These are phyloP conservation scores for Hirtodrosophila duncani DNA, from an alignment of 2,888 invertebrate genomes.

Conservation along the genomic window DNA sequence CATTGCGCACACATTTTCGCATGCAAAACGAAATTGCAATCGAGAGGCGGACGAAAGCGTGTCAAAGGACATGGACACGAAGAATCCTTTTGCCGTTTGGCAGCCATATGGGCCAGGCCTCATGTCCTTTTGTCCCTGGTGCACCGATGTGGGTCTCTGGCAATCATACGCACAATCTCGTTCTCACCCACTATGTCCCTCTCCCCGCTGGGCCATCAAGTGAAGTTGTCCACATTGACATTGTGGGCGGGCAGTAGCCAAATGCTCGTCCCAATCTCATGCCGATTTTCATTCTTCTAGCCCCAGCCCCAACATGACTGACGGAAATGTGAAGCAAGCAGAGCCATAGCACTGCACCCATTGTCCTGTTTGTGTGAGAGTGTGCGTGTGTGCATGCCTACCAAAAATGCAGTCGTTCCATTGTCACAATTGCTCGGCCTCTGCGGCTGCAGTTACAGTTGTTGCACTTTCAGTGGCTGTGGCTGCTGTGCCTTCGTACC, in stretches of 20 bases:
- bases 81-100: constrained; percentile 42
- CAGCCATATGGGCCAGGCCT: constrained; percentile 51
- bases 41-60: constrained; percentile 57
- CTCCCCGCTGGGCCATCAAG: constrained; percentile 51
- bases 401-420: constrained; percentile 70
- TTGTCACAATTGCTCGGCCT: constrained; percentile 56
- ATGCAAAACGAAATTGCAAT: constrained; percentile 62
- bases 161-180: too few relatives aligned
- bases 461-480: constrained; percentile 2
- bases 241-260: constrained; percentile 5
- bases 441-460: constrained; percentile 21
- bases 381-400: constrained; percentile 23
- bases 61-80: constrained; percentile 57
- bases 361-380: constrained; percentile 1
- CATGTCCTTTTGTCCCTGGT: constrained; percentile 17
- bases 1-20: constrained; percentile 38
- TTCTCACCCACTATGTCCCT: constrained; percentile 10
- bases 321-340: too few relatives aligned
- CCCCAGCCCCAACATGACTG: too few relatives aligned
- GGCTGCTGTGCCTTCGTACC: constrained; percentile 29
- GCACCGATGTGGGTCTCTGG: background rate
- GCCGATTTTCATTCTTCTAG: background rate
- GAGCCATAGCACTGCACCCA: background rate
- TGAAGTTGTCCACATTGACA: constrained; percentile 72
- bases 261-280: too few relatives aligned